Percentiles rank a stretch among this genome's conserved stretches.
Evolutionary conservation across 2,797 vertebrate genomes (phyloP).

Genomic region (Enteromius anoplus): DNA sequence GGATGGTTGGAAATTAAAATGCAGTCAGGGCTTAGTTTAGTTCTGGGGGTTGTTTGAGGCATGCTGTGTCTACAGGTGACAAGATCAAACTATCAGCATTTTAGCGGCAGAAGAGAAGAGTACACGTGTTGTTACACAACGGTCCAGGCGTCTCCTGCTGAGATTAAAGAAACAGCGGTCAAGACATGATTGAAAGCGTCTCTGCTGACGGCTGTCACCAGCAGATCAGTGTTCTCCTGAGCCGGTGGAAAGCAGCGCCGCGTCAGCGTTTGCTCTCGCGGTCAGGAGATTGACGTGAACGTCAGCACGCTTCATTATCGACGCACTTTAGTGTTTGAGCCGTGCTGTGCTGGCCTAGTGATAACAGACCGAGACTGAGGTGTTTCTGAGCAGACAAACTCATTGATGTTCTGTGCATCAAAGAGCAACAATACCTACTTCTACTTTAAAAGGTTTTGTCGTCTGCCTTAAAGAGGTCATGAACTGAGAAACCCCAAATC

Average conservation of each 20-base stretch:
- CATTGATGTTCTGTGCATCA: neutral
- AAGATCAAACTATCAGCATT: too few relatives aligned
- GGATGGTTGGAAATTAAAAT: too few relatives aligned
- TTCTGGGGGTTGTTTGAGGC: too few relatives aligned
- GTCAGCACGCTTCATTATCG: constrained; percentile 62
- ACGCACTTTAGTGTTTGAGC: constrained; percentile 27
- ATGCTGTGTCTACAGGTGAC: neutral
- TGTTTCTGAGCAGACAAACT: neutral
- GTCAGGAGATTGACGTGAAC: constrained; percentile 53
- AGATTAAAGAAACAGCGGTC: constrained; percentile 63
- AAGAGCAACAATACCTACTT: neutral
- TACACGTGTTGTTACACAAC: constrained; percentile 25
- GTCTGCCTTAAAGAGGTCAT: neutral
- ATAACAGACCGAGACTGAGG: neutral
- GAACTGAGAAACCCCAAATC: too few relatives aligned
- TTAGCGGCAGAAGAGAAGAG: neutral
- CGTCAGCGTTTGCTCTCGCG: constrained; percentile 65
- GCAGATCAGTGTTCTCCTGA: constrained; percentile 60
- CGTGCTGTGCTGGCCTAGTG: neutral
- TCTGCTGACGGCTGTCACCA: constrained; percentile 60
- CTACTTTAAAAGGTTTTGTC: neutral
- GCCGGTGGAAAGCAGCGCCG: constrained; percentile 62
- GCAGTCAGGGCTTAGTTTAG: too few relatives aligned
- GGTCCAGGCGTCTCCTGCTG: constrained; percentile 44
- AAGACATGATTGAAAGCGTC: neutral